Conservation (phyloP, 2,113 vertebrate species). For the Ctenomys sociabilis region DNA sequence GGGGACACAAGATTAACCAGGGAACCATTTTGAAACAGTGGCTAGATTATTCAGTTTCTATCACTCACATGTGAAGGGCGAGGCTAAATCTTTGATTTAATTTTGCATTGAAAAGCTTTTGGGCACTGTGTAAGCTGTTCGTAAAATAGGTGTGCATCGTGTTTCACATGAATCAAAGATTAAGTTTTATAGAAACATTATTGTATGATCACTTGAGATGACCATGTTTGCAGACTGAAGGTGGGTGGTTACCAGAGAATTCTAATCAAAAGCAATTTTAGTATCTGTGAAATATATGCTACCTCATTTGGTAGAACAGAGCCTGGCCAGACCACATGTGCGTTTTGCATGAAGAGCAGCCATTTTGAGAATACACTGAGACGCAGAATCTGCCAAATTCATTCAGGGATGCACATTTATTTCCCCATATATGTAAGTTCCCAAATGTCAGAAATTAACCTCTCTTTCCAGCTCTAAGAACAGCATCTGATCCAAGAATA, state of each 20-base stretch:
- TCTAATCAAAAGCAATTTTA: background rate
- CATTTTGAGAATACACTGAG: background rate
- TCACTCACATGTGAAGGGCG: background rate
- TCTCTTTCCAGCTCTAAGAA: background rate
- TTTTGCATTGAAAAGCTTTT: conserved; percentile 16
- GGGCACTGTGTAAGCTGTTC: background rate
- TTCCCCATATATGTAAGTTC: background rate
- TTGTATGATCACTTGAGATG: background rate
- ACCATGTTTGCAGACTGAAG: background rate
- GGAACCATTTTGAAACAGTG: background rate
- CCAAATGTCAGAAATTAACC: background rate
- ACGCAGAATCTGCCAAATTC: background rate
- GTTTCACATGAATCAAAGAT: background rate
- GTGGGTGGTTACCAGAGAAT: background rate
- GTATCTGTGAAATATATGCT: background rate
- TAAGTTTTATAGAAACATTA: background rate
- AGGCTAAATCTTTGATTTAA: background rate
- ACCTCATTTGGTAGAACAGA: background rate
- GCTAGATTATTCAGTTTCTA: background rate
- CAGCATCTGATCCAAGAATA: background rate
- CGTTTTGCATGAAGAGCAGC: background rate
- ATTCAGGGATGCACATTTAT: background rate
- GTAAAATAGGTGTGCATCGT: background rate
- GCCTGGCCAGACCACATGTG: background rate
- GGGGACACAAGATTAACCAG: background rate